These are phyloP conservation scores for Argentina silus DNA, from an alignment of 2,797 vertebrate genomes.

Conservation along the genomic window DNA sequence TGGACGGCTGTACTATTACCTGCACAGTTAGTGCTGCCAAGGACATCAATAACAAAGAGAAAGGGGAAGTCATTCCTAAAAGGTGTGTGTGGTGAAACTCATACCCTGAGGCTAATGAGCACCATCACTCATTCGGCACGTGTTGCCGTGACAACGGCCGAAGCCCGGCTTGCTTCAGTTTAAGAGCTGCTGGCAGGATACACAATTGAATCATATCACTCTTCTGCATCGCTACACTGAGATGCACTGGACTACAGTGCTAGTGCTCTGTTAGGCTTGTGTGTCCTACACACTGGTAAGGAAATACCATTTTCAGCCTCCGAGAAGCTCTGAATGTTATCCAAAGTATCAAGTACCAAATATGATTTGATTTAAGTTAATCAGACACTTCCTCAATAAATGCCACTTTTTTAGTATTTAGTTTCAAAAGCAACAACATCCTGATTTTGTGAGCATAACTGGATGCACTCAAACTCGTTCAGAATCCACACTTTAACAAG, in stretches of 20 bases:
- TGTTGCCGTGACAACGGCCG: conserved; percentile 33
- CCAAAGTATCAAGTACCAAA: background rate
- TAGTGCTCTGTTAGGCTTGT: background rate
- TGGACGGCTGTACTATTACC: conserved; percentile 41
- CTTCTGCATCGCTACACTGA: conserved; percentile 28
- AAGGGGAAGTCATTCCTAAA: conserved; percentile 13
- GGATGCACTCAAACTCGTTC: no score
- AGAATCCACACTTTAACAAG: no score
- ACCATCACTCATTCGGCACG: conserved; percentile 13
- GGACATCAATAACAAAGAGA: conserved; percentile 29
- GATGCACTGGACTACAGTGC: background rate
- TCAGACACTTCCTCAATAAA: background rate
- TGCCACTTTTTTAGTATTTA: no score
- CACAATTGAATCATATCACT: conserved; percentile 13
- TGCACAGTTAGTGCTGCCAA: conserved; percentile 50
- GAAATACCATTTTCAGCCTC: background rate
- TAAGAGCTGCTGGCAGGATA: conserved; percentile 29
- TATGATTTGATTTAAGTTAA: background rate
- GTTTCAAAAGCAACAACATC: no score
- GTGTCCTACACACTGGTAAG: background rate
- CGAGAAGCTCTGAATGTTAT: background rate
- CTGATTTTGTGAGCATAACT: no score
- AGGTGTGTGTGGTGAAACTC: conserved; percentile 3
- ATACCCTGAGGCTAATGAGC: conserved; percentile 24
- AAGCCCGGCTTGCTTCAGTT: conserved; percentile 12